Evolutionary conservation across 2,888 invertebrate genomes (phyloP), one percentile per base, ranked within the genome.

Genomic region (Julus scandinavius): DNA sequence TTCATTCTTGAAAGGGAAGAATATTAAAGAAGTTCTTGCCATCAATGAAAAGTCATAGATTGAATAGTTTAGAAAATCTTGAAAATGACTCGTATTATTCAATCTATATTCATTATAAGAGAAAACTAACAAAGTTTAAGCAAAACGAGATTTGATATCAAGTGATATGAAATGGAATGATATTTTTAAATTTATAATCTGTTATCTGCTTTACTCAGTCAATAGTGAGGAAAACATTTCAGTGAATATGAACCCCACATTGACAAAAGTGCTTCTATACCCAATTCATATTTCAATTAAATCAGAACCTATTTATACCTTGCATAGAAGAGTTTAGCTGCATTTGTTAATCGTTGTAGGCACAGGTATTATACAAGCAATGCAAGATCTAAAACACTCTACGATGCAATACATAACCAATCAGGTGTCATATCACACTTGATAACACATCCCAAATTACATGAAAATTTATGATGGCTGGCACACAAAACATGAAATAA

Each of bases 101-200:
- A 80, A 80, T 15, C 15, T 72, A 72, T 11, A 72, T 72, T 4
- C 38, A 40, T 15, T 80, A 45, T 7, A 45, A 45, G 54, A 13
- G 54, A 54, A 15, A 7, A 4, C 9, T 13, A 80, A 80, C 80
- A 80, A 15, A 38, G 29, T 80, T 38, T 38, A 40, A 15, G 15
- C 38, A 80, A 38, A 80, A 80, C 38, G 29, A 80, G 80, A 80
- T 80, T 80, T 38, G 80, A 80, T 29, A 80, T 80, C 80, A 80
- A 40, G 80, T 80, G 80, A 80, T 80, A 80, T 80, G 80, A 80
- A 80, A 80, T 40, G 80, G 80, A 80, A 80, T 80, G 80, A 80
- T 80, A 80, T 80, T 80, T 72, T 80, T 13, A 80, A 63, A 38
- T 38, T 80, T 13, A 38, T 15, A 80, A 80, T 38, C 38, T 15